phyloP scores from a whole-genome alignment of 2,113 vertebrate genomes.

The Pomatostomus ruficeps region DNA sequence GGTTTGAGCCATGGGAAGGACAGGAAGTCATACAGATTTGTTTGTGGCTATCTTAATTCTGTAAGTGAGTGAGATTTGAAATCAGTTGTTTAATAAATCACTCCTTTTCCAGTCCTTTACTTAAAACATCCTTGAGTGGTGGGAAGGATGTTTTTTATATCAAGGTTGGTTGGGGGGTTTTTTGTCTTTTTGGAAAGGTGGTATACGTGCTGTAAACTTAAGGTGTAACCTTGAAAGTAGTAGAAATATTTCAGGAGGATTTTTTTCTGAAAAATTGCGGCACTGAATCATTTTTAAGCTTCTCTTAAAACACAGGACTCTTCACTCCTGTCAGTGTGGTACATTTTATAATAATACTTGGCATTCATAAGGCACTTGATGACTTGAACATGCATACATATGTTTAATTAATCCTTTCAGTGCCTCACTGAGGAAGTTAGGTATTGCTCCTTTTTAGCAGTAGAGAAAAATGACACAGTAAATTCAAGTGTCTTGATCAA shows the following conservation, averaged over 20 bases:
- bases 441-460: neutral
- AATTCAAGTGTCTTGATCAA: constrained; percentile 21
- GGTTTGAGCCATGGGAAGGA: neutral
- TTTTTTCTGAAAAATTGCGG: neutral
- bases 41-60: neutral
- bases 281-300: neutral
- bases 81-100: neutral
- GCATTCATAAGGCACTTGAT: neutral
- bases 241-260: neutral
- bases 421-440: neutral
- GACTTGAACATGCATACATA: neutral
- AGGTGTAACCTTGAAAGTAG: neutral
- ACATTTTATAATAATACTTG: neutral
- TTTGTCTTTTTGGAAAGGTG: neutral
- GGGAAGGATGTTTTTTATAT: neutral
- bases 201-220: neutral
- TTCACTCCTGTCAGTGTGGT: neutral
- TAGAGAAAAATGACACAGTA: neutral
- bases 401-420: constrained; percentile 10
- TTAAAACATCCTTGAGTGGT: neutral
- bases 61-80: neutral
- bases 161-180: neutral
- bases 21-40: neutral
- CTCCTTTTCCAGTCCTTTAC: neutral
- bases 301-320: neutral